A percentile compares a stretch with the other conserved stretches of the same genome.
Evolutionary conservation across 2,113 vertebrate species (phyloP).

Genomic region (Corvus moneduloides): DNA sequence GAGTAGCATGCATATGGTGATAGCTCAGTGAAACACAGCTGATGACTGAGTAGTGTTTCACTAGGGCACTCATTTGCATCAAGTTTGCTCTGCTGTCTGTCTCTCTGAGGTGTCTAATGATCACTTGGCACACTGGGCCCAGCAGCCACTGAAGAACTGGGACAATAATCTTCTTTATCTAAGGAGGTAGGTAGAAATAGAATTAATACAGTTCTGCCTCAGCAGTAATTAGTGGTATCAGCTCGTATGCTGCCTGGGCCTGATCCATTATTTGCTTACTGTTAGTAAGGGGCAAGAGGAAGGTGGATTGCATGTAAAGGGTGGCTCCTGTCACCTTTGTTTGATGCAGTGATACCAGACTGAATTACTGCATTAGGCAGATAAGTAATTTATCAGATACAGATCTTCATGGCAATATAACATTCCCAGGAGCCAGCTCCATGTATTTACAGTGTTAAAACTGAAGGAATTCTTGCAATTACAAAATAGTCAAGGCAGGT

Average conservation of each 20-base stretch:
- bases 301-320: background rate
- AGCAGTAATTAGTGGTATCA: background rate
- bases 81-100: background rate
- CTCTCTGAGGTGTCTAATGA: background rate
- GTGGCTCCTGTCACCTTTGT: background rate
- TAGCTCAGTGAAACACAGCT: background rate
- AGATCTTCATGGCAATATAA: background rate
- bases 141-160: background rate
- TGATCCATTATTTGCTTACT: background rate
- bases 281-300: background rate
- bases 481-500: background rate
- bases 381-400: background rate
- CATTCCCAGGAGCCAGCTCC: background rate
- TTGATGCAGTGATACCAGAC: background rate
- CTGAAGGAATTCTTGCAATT: background rate
- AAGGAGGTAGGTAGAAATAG: background rate
- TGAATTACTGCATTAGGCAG: background rate
- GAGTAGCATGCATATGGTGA: background rate
- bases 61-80: background rate
- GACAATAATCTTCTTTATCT: background rate
- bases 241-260: background rate
- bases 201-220: background rate
- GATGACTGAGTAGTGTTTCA: background rate
- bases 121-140: background rate
- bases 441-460: background rate